Evolutionary conservation across 2,797 vertebrate genomes (phyloP).

Genomic region (Coregonus suidteri): DNA sequence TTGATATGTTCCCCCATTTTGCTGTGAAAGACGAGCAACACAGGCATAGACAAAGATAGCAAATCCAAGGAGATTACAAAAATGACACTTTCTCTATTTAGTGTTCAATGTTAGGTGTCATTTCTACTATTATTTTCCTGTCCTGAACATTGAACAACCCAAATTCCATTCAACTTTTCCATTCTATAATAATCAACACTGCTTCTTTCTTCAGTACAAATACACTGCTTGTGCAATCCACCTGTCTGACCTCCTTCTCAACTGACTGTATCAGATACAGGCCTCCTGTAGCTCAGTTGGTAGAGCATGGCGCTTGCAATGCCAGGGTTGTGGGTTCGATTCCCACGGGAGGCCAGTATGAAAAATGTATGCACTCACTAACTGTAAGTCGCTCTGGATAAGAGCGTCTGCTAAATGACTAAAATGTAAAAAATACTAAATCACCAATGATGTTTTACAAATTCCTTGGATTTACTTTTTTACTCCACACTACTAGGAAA

Average conservation of each 20-base stretch:
- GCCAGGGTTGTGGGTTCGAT: too few species aligned
- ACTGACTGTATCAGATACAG: not conserved
- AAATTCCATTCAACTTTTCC: not conserved
- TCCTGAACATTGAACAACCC: not conserved
- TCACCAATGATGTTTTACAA: not conserved
- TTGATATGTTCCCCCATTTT: conserved; percentile 24
- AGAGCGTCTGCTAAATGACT: too few species aligned
- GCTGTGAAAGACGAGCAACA: conserved; percentile 20
- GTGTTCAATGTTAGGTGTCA: conserved; percentile 1
- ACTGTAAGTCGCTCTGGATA: too few species aligned
- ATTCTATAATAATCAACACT: conserved; percentile 15
- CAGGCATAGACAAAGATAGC: conserved; percentile 14
- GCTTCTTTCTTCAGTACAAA: conserved; percentile 15
- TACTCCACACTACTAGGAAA: too few species aligned
- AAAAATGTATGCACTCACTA: too few species aligned
- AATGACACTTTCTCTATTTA: conserved; percentile 1
- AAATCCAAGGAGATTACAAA: conserved; percentile 3
- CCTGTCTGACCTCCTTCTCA: not conserved
- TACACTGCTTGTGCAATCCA: conserved; percentile 11
- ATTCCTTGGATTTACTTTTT: too few species aligned
- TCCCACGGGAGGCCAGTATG: too few species aligned
- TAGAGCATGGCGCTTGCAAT: too few species aligned
- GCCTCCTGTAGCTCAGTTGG: too few species aligned
- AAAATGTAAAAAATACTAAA: not conserved
- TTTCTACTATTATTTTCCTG: not conserved